These are phyloP conservation scores for Diglossa cyanea DNA, from an alignment of 2,797 vertebrate species.

Conservation along the genomic window DNA sequence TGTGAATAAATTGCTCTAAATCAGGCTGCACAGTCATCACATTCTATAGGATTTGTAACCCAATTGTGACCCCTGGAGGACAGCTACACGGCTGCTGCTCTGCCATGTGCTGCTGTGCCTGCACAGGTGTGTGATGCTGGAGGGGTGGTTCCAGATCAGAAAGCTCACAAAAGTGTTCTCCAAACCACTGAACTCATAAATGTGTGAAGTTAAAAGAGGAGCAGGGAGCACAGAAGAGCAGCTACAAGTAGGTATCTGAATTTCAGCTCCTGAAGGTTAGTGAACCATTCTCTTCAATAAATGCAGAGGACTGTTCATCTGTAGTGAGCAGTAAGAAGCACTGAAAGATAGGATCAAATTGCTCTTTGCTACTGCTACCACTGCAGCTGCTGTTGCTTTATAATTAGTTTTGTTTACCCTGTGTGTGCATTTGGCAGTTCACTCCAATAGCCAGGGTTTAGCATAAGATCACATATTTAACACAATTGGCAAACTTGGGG, in stretches of 20 bases:
- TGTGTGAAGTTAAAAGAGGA: not conserved
- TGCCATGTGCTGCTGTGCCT: not conserved
- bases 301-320: not conserved
- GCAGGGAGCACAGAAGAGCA: not conserved
- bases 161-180: not conserved
- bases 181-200: not conserved
- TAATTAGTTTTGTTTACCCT: not conserved
- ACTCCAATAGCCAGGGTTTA: not conserved
- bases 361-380: not conserved
- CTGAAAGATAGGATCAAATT: not conserved
- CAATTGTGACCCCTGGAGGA: slow-evolving; percentile 82
- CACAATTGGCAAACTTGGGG: not conserved
- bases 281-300: not conserved
- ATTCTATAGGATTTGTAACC: slow-evolving; percentile 69
- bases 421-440: not conserved
- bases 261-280: not conserved
- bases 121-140: not conserved
- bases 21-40: slow-evolving; percentile 51
- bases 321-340: not conserved
- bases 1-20: slow-evolving; percentile 70
- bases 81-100: slow-evolving; percentile 48
- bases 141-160: not conserved
- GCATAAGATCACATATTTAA: not conserved
- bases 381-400: not conserved
- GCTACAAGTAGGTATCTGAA: not conserved